A percentile compares a stretch with the other conserved stretches of the same genome.
These are phyloP conservation scores for Diplodus puntazzo DNA, from an alignment of 2,797 vertebrate genomes.

Conservation along the genomic window DNA sequence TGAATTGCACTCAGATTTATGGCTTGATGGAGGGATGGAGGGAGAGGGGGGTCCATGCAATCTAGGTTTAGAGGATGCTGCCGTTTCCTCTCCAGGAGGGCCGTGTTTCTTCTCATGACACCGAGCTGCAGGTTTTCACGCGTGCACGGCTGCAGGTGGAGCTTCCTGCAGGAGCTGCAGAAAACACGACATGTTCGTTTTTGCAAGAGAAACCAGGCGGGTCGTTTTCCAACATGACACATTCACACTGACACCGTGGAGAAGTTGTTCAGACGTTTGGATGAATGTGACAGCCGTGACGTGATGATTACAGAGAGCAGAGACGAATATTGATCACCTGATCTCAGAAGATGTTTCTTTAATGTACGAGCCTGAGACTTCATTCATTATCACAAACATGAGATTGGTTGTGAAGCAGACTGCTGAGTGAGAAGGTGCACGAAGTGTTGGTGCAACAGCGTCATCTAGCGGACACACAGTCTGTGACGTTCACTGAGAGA, in stretches of 20 bases:
- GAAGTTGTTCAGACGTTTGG: not conserved
- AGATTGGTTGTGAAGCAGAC: not conserved
- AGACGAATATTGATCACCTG: no score
- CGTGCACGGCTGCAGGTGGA: conserved; percentile 38
- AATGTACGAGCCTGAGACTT: not conserved
- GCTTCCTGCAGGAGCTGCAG: conserved; percentile 13
- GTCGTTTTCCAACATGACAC: not conserved
- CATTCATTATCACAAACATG: not conserved
- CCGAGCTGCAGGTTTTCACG: conserved; percentile 12
- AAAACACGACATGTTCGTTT: not conserved
- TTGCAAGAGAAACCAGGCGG: not conserved
- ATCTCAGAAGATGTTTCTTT: no score
- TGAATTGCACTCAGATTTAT: conserved; percentile 70
- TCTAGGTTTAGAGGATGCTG: conserved; percentile 58
- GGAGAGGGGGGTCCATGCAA: conserved; percentile 17
- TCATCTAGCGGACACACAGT: conserved; percentile 66
- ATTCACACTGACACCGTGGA: not conserved
- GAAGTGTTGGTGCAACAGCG: conserved; percentile 71
- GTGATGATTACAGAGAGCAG: not conserved
- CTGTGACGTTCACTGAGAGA: no score
- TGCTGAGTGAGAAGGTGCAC: not conserved
- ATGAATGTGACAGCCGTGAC: not conserved
- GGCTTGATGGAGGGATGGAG: conserved; percentile 34
- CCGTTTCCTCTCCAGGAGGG: conserved; percentile 42
- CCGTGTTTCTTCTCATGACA: conserved; percentile 10